Percentiles rank a stretch among this genome's conserved stretches.
These are phyloP conservation scores for Adela reaumurella DNA, from an alignment of 2,888 invertebrate genomes.

Conservation along the genomic window DNA sequence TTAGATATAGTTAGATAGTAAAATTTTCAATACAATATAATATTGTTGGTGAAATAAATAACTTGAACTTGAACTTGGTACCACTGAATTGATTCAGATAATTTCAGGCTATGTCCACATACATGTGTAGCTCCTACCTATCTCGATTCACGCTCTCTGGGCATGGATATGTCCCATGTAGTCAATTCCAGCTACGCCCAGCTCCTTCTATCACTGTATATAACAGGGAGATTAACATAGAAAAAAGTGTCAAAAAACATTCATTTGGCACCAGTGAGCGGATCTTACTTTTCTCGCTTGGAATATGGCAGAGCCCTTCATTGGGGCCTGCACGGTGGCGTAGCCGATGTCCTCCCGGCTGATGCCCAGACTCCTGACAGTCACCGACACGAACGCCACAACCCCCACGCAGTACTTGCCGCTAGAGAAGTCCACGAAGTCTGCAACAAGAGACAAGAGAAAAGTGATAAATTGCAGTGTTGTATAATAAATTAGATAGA, in stretches of 20 bases:
- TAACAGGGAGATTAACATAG: not conserved
- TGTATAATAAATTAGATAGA: too few relatives aligned
- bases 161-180: too few relatives aligned
- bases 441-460: slow-evolving; percentile 23
- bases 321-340: slow-evolving; percentile 30
- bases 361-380: slow-evolving; percentile 39
- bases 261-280: too few relatives aligned
- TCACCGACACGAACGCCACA: slow-evolving; percentile 38
- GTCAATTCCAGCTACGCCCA: too few relatives aligned
- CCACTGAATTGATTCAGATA: not conserved
- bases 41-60: too few relatives aligned
- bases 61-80: too few relatives aligned
- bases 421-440: slow-evolving; percentile 38
- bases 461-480: too few relatives aligned
- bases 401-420: slow-evolving; percentile 43
- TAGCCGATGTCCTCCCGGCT: slow-evolving; percentile 47
- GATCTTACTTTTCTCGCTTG: slow-evolving; percentile 44
- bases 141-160: too few relatives aligned
- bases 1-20: too few relatives aligned
- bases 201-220: too few relatives aligned
- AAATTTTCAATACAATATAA: too few relatives aligned
- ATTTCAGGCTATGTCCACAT: not conserved
- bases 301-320: slow-evolving; percentile 42
- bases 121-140: not conserved
- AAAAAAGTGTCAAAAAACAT: not conserved